These are phyloP conservation scores for Oryzias melastigma DNA, from an alignment of 2,113 vertebrate genomes.

Conservation along the genomic window DNA sequence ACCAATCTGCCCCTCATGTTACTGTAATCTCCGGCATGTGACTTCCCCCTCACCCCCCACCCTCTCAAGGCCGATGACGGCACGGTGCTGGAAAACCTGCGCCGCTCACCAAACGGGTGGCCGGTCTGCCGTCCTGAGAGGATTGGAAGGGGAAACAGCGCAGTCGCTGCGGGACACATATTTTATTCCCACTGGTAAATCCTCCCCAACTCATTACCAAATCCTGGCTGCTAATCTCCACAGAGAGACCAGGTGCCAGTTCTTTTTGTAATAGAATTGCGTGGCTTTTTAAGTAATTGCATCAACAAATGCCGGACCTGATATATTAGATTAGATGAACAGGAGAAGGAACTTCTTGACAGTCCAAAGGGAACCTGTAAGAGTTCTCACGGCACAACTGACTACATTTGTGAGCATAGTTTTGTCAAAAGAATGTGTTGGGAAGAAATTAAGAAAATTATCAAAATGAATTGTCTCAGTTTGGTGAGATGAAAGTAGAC, in stretches of 20 bases:
- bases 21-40: constrained; percentile 73
- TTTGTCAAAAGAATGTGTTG: not conserved
- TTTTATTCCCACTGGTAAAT: constrained; percentile 67
- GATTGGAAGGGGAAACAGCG: constrained; percentile 57
- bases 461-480: too few species aligned
- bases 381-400: not conserved
- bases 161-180: constrained; percentile 54
- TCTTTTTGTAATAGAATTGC: constrained; percentile 63
- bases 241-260: constrained; percentile 59
- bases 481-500: too few species aligned
- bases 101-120: constrained; percentile 44
- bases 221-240: constrained; percentile 56
- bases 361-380: constrained; percentile 12
- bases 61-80: constrained; percentile 14
- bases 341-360: constrained; percentile 23
- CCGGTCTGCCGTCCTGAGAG: constrained; percentile 43
- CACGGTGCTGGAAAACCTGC: constrained; percentile 55
- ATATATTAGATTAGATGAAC: constrained; percentile 48
- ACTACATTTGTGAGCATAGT: constrained; percentile 13
- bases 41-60: constrained; percentile 25
- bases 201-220: constrained; percentile 66
- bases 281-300: constrained; percentile 52
- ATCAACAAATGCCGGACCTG: constrained; percentile 40
- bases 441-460: not conserved
- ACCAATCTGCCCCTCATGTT: constrained; percentile 59